These are phyloP conservation scores for Eucidaris tribuloides DNA, from an alignment of 35 echinoderm and acorn worm species.

Conservation along the genomic window DNA sequence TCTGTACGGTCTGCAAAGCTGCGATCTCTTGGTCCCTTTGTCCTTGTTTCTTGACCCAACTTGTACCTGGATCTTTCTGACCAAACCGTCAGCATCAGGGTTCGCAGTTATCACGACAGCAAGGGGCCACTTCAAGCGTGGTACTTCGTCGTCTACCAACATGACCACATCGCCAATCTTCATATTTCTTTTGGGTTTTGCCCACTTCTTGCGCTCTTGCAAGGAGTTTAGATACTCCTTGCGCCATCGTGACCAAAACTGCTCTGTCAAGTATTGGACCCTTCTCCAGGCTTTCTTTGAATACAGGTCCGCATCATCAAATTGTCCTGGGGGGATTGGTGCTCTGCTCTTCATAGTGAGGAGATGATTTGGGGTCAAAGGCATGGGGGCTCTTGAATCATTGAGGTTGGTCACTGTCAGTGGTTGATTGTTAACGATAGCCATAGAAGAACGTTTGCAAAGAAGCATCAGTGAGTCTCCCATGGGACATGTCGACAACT, in stretches of 20 bases:
- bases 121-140: conserved; percentile 20
- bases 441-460: conserved; percentile 26
- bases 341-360: conserved; percentile 32
- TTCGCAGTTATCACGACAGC: not conserved
- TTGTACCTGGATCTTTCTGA: conserved; percentile 23
- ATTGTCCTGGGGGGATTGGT: conserved; percentile 34
- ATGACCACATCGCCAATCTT: conserved; percentile 24
- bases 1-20: too few species aligned
- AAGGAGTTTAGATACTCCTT: conserved; percentile 34
- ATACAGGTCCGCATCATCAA: not conserved
- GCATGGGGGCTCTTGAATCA: conserved; percentile 8
- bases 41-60: too few species aligned
- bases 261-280: conserved; percentile 17
- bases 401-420: conserved; percentile 2
- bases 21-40: too few species aligned
- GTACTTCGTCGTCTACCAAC: conserved; percentile 28
- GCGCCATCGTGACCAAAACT: conserved; percentile 38
- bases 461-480: conserved; percentile 27
- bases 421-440: conserved; percentile 35
- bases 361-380: conserved; percentile 43
- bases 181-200: conserved; percentile 6
- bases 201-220: conserved; percentile 25
- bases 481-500: not conserved
- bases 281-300: conserved; percentile 16
- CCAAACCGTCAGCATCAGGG: conserved; percentile 10